Evolutionary conservation across 1,140 invertebrate species (phyloP).

Genomic region (Drosophila parabipectinata): DNA sequence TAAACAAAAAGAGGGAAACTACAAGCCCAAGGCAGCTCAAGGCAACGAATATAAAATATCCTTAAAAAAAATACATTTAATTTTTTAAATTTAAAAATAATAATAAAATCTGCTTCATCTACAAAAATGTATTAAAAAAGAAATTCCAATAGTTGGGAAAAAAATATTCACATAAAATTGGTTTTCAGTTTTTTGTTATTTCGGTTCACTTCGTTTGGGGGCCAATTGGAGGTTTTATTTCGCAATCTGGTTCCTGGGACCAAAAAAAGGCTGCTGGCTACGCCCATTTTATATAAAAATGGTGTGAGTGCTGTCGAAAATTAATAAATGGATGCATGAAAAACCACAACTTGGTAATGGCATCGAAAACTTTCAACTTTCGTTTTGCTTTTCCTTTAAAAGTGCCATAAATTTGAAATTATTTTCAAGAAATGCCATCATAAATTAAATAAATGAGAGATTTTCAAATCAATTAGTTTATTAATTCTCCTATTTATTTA

Average conservation of each 20-base stretch:
- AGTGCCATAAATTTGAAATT: slow-evolving; percentile 57
- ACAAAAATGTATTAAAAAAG: slow-evolving; percentile 8
- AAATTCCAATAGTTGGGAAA: slow-evolving; percentile 18
- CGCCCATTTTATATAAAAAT: slow-evolving; percentile 54
- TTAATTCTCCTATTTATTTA: background rate
- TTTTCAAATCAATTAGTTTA: background rate
- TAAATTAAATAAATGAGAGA: background rate
- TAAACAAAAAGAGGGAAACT: slow-evolving; percentile 25
- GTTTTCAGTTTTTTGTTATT: slow-evolving; percentile 1
- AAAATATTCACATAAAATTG: slow-evolving; percentile 60
- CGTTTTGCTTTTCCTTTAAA: slow-evolving; percentile 36
- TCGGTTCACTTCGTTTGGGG: background rate
- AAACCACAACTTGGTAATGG: slow-evolving; percentile 45
- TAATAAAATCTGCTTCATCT: slow-evolving; percentile 6
- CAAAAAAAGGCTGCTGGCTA: slow-evolving; percentile 39
- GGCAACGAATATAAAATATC: slow-evolving; percentile 41
- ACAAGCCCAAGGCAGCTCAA: slow-evolving; percentile 10
- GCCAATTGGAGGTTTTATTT: slow-evolving; percentile 13
- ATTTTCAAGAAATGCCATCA: slow-evolving; percentile 10
- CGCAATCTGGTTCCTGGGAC: slow-evolving; percentile 16
- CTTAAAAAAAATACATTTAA: background rate
- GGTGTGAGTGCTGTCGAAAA: slow-evolving; percentile 63
- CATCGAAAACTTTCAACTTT: slow-evolving; percentile 37
- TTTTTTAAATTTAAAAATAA: slow-evolving; percentile 13
- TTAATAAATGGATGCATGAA: slow-evolving; percentile 65